Percentiles rank a stretch among this genome's conserved stretches.
Evolutionary conservation across 2,113 vertebrate species (phyloP).

Genomic region (Laticauda colubrina): DNA sequence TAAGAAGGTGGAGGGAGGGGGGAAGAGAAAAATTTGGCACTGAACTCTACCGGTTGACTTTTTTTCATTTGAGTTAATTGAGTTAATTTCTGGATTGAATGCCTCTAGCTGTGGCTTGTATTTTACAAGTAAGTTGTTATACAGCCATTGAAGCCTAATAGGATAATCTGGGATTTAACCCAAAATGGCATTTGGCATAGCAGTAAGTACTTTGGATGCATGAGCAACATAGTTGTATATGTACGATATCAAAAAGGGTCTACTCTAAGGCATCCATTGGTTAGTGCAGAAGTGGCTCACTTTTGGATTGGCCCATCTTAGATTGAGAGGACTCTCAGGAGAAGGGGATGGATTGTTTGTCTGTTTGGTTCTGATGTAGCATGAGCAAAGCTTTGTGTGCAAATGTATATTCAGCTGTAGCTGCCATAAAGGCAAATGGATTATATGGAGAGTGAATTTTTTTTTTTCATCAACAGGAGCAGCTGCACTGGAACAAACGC

Average conservation of each 20-base stretch:
- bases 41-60: constrained; percentile 4
- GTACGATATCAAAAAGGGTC: constrained; percentile 37
- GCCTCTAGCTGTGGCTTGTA: constrained; percentile 1
- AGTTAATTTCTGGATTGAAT: not conserved
- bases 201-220: not conserved
- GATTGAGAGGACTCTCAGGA: not conserved
- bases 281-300: not conserved
- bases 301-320: not conserved
- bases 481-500: not conserved
- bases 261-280: constrained; percentile 42
- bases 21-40: not conserved
- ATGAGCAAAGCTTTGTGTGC: not conserved
- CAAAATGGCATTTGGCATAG: not conserved
- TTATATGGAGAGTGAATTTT: not conserved
- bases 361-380: not conserved
- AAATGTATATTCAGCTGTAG: not conserved
- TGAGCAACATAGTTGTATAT: constrained; percentile 29
- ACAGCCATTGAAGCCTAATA: not conserved
- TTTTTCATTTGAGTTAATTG: constrained; percentile 4
- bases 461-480: not conserved
- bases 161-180: constrained; percentile 9
- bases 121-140: constrained; percentile 7
- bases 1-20: not conserved
- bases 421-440: not conserved
- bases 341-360: not conserved